Percentiles rank a stretch among this genome's conserved stretches.
Evolutionary conservation across 2,888 invertebrate genomes (phyloP).

Genomic region (Lepidocyrtoides sp.): DNA sequence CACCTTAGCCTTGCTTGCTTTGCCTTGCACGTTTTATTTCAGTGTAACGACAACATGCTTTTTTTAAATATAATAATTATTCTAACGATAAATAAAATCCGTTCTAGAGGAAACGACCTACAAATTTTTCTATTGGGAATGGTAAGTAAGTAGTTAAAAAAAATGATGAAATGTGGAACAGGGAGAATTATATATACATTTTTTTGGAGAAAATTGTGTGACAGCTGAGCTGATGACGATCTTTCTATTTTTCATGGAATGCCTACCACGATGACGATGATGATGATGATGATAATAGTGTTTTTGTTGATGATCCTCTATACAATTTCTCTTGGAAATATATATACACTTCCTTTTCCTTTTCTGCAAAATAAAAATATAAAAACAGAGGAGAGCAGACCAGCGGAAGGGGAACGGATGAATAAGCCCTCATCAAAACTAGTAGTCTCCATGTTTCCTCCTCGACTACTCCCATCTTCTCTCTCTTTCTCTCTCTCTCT

Average conservation of each 20-base stretch:
- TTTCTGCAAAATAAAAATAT: too few species aligned
- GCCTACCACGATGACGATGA: neutral
- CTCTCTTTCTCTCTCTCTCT: neutral
- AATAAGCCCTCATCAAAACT: conserved; percentile 45
- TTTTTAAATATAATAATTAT: neutral
- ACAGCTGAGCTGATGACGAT: neutral
- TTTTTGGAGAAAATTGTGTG: too few species aligned
- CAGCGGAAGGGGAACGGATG: conserved; percentile 12
- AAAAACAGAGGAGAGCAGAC: neutral
- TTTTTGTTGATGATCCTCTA: conserved; percentile 27
- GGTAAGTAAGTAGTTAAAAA: too few species aligned
- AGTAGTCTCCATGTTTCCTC: too few species aligned
- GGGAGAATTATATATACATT: neutral
- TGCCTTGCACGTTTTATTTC: neutral
- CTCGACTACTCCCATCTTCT: too few species aligned
- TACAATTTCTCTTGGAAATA: conserved; percentile 25
- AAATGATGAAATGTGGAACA: neutral
- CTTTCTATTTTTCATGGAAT: neutral
- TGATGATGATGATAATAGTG: neutral
- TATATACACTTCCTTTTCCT: neutral
- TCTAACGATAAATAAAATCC: too few species aligned
- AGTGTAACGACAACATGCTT: neutral
- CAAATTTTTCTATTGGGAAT: too few species aligned
- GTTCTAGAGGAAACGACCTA: too few species aligned
- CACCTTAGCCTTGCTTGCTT: too few species aligned